Conservation (phyloP, 1,140 invertebrate species). For the Platorchestia sp. region DNA sequence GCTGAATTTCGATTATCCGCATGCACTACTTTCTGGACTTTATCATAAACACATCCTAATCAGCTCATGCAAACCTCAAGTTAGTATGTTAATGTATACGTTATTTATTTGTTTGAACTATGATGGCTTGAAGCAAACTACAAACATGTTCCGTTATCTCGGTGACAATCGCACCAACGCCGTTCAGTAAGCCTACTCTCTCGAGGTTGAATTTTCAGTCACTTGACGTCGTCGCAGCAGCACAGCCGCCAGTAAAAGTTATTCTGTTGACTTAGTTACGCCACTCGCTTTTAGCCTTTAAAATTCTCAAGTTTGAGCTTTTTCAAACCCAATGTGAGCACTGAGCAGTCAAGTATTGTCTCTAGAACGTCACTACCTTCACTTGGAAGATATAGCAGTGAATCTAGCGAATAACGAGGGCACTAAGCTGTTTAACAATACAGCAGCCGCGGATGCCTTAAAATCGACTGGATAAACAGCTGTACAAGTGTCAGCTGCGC, state of each 20-base stretch:
- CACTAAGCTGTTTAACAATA: neutral
- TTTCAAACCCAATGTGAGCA: no score
- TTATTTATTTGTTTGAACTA: neutral
- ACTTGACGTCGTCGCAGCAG: no score
- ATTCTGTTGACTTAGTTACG: no score
- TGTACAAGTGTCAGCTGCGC: neutral
- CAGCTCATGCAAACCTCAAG: neutral
- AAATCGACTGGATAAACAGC: neutral
- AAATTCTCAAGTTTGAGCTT: no score
- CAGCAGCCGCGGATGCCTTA: neutral
- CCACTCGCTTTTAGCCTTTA: no score
- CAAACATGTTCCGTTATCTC: no score
- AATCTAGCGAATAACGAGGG: neutral
- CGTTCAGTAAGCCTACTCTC: no score
- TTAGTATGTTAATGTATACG: neutral
- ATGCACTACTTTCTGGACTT: neutral
- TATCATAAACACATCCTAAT: neutral
- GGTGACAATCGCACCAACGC: neutral
- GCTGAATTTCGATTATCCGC: no score
- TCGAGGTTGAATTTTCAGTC: no score
- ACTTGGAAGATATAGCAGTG: neutral
- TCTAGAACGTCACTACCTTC: no score
- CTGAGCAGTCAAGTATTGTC: no score
- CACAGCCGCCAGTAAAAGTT: no score
- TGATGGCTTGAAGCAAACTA: neutral